These are phyloP conservation scores for Oreohelix idahoensis DNA, from an alignment of 1,140 invertebrate genomes.

Conservation along the genomic window DNA sequence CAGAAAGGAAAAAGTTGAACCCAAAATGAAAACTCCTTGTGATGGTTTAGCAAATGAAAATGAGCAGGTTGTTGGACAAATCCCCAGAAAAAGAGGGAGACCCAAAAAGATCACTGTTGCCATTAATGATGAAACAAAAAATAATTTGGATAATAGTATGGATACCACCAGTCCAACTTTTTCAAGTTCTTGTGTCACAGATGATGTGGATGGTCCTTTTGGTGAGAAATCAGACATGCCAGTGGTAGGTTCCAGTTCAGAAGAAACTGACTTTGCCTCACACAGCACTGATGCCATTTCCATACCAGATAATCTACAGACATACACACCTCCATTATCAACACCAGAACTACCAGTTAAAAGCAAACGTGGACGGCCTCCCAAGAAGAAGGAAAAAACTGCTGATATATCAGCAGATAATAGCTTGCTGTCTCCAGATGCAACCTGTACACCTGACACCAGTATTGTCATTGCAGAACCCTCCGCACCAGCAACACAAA, in stretches of 20 bases:
- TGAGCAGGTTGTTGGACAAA: background rate
- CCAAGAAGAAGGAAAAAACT: conserved; percentile 2
- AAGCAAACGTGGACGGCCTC: conserved; percentile 2
- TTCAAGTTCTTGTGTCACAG: background rate
- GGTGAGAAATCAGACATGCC: background rate
- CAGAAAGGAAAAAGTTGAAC: background rate
- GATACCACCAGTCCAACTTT: background rate
- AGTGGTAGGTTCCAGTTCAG: background rate
- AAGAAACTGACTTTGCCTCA: background rate
- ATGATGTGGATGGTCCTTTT: background rate
- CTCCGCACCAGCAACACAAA: background rate
- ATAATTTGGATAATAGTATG: background rate
- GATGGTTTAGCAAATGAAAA: background rate
- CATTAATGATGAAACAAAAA: background rate
- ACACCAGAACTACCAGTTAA: background rate
- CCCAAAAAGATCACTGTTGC: background rate
- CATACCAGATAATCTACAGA: background rate
- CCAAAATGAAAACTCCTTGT: background rate
- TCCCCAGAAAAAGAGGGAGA: background rate
- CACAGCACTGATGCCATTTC: background rate
- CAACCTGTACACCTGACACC: background rate
- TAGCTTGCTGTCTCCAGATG: background rate
- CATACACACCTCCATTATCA: background rate
- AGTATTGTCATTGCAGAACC: background rate
- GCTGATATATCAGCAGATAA: background rate